Conservation (phyloP, 2,888 invertebrate species). For the Drepana falcataria region DNA sequence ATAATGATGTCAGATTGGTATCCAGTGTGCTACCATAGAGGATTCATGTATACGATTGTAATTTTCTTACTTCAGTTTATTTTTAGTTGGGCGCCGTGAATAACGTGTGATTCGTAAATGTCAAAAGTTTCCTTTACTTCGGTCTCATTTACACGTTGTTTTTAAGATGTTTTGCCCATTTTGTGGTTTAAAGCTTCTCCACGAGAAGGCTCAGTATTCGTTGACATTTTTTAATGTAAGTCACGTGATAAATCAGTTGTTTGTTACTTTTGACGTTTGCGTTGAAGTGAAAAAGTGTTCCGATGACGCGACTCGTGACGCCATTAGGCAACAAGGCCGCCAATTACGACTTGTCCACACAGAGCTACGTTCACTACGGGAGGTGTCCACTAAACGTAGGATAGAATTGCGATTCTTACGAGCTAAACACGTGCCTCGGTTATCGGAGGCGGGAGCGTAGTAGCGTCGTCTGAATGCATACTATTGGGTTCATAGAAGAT, state of each 20-base stretch:
- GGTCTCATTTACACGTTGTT: conserved; percentile 27
- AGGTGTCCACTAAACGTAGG: conserved; percentile 16
- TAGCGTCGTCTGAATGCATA: conserved; percentile 12
- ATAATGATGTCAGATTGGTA: conserved; percentile 72
- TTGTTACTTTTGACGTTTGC: conserved; percentile 65
- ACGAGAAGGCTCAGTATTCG: conserved; percentile 64
- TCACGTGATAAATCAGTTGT: conserved; percentile 43
- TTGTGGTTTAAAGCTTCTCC: conserved; percentile 52
- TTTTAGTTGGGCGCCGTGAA: conserved; percentile 65
- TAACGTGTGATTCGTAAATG: conserved; percentile 74
- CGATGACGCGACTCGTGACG: conserved; percentile 48
- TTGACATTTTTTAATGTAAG: conserved; percentile 65
- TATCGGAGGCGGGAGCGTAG: conserved; percentile 19
- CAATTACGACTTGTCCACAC: conserved; percentile 16
- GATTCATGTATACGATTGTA: conserved; percentile 74
- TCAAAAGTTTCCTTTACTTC: conserved; percentile 57
- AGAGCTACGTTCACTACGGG: conserved; percentile 21
- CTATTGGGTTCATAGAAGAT: conserved; percentile 3
- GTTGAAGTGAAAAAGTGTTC: conserved; percentile 44
- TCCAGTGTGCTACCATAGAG: conserved; percentile 59
- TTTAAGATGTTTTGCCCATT: conserved; percentile 58
- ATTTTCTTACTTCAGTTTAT: conserved; percentile 71
- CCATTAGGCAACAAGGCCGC: conserved; percentile 27
- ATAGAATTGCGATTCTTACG: neutral
- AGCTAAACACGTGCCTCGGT: conserved; percentile 1